phyloP scores from a whole-genome alignment of 2,888 invertebrate species.

The Conus canariensis region DNA sequence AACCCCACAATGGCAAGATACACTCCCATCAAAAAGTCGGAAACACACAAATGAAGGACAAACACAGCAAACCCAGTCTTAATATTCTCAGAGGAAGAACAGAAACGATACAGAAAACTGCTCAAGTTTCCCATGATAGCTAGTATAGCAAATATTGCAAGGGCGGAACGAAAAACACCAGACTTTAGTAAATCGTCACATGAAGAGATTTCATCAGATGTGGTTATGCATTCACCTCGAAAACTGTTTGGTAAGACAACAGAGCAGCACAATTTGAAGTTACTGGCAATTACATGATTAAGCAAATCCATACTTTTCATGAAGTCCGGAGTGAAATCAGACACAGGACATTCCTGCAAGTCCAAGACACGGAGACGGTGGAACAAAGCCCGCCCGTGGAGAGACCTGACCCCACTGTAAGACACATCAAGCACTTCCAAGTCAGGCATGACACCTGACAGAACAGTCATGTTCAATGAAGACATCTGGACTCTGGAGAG shows the following conservation, averaged over 20 bases:
- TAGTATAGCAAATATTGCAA: not conserved
- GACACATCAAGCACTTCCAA: not conserved
- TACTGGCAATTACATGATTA: not conserved
- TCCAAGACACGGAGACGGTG: not conserved
- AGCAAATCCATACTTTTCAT: not conserved
- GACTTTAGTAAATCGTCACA: not conserved
- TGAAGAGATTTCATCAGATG: constrained; percentile 2
- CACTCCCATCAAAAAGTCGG: constrained; percentile 57
- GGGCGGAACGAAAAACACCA: not conserved
- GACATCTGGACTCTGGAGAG: not conserved
- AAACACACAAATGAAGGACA: constrained; percentile 7
- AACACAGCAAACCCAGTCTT: not conserved
- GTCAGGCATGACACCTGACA: not conserved
- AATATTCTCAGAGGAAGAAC: not conserved
- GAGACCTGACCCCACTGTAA: not conserved
- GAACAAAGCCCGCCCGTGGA: not conserved
- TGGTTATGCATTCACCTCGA: not conserved
- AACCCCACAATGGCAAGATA: constrained; percentile 58
- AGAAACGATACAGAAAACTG: not conserved
- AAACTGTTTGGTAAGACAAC: not conserved
- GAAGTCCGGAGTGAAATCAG: not conserved
- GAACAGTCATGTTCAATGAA: not conserved
- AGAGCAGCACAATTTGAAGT: constrained; percentile 1
- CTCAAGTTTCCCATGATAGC: not conserved
- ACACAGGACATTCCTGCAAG: not conserved